Evolutionary conservation across 2,113 vertebrate genomes (phyloP).

Genomic region (Ameiurus melas): DNA sequence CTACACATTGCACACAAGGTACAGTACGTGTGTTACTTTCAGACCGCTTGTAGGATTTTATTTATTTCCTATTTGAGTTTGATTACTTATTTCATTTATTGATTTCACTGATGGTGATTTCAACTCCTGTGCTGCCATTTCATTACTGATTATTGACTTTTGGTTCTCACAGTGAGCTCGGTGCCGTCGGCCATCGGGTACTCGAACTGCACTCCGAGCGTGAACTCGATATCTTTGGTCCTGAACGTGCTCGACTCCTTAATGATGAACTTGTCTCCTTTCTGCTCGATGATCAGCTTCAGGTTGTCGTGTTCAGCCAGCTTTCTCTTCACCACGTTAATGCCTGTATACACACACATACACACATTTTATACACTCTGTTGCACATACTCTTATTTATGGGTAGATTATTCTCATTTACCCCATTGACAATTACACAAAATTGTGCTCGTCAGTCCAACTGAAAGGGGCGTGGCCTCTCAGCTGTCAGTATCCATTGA

Average conservation of each 20-base stretch:
- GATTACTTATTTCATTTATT: not conserved
- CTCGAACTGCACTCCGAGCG: conserved; percentile 80
- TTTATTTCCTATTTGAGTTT: not conserved
- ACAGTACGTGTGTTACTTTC: not conserved
- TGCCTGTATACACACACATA: conserved; percentile 65
- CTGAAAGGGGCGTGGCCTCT: not conserved
- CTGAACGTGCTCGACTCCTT: conserved; percentile 88
- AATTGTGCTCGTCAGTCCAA: not conserved
- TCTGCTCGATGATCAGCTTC: conserved; percentile 83
- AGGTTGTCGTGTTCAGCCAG: conserved; percentile 88
- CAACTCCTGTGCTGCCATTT: not conserved
- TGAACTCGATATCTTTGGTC: conserved; percentile 80
- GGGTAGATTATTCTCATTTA: not conserved
- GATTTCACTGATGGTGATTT: not conserved
- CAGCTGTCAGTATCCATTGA: not conserved
- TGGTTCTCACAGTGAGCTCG: conserved; percentile 79
- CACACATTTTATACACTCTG: not conserved
- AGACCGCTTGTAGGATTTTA: not conserved
- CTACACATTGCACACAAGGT: not conserved
- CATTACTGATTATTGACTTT: not conserved
- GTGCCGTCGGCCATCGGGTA: conserved; percentile 91
- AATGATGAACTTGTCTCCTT: conserved; percentile 81
- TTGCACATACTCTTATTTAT: not conserved
- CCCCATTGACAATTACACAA: not conserved
- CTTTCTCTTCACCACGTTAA: conserved; percentile 90